phyloP scores from a whole-genome alignment of 2,113 vertebrate species.

The Ammospiza nelsoni region DNA sequence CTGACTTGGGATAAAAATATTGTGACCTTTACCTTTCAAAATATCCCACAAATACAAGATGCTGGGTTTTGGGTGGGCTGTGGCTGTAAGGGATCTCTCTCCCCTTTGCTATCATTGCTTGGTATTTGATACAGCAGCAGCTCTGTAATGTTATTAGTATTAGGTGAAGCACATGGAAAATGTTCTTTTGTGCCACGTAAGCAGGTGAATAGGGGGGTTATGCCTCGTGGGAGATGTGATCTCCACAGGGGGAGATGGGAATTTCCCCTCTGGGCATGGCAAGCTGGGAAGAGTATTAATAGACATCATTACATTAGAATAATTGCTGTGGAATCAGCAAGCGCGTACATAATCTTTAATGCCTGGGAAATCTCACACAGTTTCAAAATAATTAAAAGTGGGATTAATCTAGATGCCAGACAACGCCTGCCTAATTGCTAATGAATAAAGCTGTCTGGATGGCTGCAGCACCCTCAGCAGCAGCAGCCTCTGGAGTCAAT shows the following conservation, averaged over 20 bases:
- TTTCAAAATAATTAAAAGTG: constrained; percentile 67
- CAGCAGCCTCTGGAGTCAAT: not conserved
- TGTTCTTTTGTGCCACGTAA: not conserved
- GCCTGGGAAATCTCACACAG: constrained; percentile 59
- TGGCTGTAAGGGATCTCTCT: not conserved
- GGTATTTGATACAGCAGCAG: not conserved
- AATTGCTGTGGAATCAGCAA: constrained; percentile 57
- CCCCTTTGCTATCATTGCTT: not conserved
- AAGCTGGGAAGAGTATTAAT: constrained; percentile 26
- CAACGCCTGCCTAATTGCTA: constrained; percentile 45
- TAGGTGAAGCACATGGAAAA: not conserved
- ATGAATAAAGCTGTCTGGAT: constrained; percentile 18
- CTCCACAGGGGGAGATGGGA: not conserved
- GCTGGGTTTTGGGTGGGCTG: not conserved
- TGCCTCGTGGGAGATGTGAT: not conserved
- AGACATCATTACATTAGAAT: constrained; percentile 56
- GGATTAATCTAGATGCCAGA: constrained; percentile 59
- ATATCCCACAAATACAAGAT: not conserved
- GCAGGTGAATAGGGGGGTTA: not conserved
- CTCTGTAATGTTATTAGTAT: not conserved
- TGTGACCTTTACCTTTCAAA: not conserved
- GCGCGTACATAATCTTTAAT: constrained; percentile 26
- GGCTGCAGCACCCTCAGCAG: constrained; percentile 24
- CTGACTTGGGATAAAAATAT: not conserved
- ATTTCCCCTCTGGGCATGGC: constrained; percentile 32